Base-by-base conservation (phyloP, 2,888 invertebrate species). In the Tetranychus truncatus region DNA sequence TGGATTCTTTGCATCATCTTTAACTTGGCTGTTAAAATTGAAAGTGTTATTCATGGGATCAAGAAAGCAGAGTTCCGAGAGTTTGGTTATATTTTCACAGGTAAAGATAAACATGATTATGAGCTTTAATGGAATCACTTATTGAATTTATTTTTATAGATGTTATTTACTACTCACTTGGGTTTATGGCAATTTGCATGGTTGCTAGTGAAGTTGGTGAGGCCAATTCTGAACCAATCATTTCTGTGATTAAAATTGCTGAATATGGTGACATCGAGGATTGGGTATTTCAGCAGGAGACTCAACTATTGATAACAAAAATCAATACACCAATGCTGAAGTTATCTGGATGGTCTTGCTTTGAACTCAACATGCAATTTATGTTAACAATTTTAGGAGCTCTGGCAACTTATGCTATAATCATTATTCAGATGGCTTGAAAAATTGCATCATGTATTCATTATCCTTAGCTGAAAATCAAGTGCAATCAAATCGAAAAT, bases 301-400 rank as follows among this genome's bases (percentile, higher is more conserved):
- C 67, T 34, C 73, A 75, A 66, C 21, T 75, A 0, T 44, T 75
- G 8, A 44, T 75, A 6, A 73, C 75, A 15, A 75, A 75, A 73
- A n/a, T 75, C n/a, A 73, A 72, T 24, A 75, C 75, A 46, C 73
- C 69, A 34, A 72, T 66, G 34, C n/a, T 65, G 21, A 46, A 46
- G n/a, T n/a, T 75, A 18, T 73, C 75, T 66, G 75, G 75, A 15
- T 75, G 75, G 75, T 24, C 55, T 67, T 75, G 75, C 46, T 75
- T 75, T 20, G 75, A 73, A 44, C 20, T 75, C 7, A 66, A 75
- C 44, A 73, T 71, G 45, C 65, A 34, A 24, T 75, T 75, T 45
- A 75, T 75, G 73, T 71, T 75, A 8, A 75, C 75, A 45, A 73
- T 75, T 21, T 45, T 75, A 34, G 75, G 75, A 11, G 73, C 75